Base-by-base conservation (phyloP, 2,888 invertebrate genomes). In the Philereme transversata region DNA sequence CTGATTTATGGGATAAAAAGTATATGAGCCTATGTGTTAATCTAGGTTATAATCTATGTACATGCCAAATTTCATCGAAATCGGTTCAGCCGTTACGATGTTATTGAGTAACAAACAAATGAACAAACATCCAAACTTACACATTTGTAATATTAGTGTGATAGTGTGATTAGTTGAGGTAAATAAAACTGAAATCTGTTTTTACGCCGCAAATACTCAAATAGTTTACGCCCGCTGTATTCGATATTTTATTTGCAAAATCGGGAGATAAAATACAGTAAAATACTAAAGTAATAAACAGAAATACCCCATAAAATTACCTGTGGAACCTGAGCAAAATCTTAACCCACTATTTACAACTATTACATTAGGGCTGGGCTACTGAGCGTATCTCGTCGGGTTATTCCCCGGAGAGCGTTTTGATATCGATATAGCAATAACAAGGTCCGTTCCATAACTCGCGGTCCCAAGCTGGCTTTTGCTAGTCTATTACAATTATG, bases 401-500 rank as follows among this genome's bases (percentile, higher is more conserved):
- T 71, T 66, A 68, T 53, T 75, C 83, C 76, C 73, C 7, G 22
- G 74, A 76, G 83, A 76, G 72, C 67, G 59, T 77, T 79, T 76
- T 73, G 75, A 75, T 75, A 77, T 74, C 76, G 74, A 78, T 77
- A 78, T 74, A 75, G 72, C 69, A 69, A 70, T 78, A 75, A 76
- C 71, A 72, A 68, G 66, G 73, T 73, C 72, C 70, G 73, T 70
- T 72, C 74, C 73, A 73, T 78, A 76, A 79, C 80, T 79, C 74
- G 72, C 49, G 71, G 72, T 77, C 80, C 81, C 82, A 68, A 53
- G 75, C 57, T 70, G 69, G 72, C 72, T 66, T 74, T 83, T 74
- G 73, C 68, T 66, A 71, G 72, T 74, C 76, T 75, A 77, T 78
- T 79, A 77, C 73, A 75, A 82, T 81, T 74, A 77, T 74, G 73